phyloP scores from a whole-genome alignment of 2,113 vertebrate genomes.

The Hirundichthys speculiger region DNA sequence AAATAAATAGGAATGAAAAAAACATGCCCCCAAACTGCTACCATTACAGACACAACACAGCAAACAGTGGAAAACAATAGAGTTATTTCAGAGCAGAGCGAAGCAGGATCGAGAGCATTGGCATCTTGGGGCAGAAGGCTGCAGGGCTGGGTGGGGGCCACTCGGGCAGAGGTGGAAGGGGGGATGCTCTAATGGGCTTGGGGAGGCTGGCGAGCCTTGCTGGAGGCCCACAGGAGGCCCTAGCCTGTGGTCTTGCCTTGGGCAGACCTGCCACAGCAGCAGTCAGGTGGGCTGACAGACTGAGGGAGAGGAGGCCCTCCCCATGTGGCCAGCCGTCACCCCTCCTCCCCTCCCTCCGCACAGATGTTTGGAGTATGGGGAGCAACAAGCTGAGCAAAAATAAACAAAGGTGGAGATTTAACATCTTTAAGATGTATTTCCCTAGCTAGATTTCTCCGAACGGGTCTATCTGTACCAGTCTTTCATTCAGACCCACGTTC shows the following conservation, averaged over 20 bases:
- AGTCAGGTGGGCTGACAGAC: constrained; percentile 83
- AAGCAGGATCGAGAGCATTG: constrained; percentile 63
- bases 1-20: constrained; percentile 57
- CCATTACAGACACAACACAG: constrained; percentile 56
- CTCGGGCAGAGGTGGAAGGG: constrained; percentile 48
- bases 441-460: constrained; percentile 13
- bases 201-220: constrained; percentile 69
- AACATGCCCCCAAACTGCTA: constrained; percentile 58
- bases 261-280: constrained; percentile 81
- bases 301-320: constrained; percentile 67
- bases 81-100: constrained; percentile 59
- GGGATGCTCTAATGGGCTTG: constrained; percentile 79
- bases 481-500: constrained; percentile 9
- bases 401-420: constrained; percentile 59
- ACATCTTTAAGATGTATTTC: constrained; percentile 27
- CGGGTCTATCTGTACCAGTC: constrained; percentile 19
- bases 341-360: constrained; percentile 44
- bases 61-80: constrained; percentile 69
- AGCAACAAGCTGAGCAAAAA: constrained; percentile 70
- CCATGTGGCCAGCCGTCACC: constrained; percentile 64
- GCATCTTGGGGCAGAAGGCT: constrained; percentile 74
- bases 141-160: constrained; percentile 66
- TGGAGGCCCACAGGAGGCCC: constrained; percentile 78
- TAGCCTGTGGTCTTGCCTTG: constrained; percentile 86
- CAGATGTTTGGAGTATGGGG: constrained; percentile 66